Evolutionary conservation across 2,888 invertebrate genomes (phyloP), one percentile per base, ranked within the genome.

Genomic region (Psylliodes chrysocephalus): DNA sequence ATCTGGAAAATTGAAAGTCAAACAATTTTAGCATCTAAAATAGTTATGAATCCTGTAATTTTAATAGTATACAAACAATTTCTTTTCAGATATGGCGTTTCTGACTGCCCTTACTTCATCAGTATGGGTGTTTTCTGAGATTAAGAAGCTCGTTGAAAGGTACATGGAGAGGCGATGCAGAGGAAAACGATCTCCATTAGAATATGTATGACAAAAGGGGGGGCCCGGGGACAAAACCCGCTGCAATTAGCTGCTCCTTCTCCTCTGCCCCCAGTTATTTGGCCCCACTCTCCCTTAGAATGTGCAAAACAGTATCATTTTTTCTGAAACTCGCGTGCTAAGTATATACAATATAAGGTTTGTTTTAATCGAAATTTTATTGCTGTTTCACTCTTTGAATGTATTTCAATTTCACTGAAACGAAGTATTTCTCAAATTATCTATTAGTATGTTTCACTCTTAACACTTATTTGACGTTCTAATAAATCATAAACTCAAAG

Each of bases 81-180:
- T 54, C 59, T 59, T 87, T 88, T 33, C 87, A 95, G 96, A 99
- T 87, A 89, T 98, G 80, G 82, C 94, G 74, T 96, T 98, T 84
- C 87, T 99, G 73, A 87, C 95, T 22, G 88, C 90, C 71, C 86
- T 99, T 63, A 96, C 98, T 17, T 99, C 98, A n/a, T 94, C 95
- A 71, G 98, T 99, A 54, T 96, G 97, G 84, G 85, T 96, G 61
- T 91, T 96, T 62, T 94, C 96, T 66, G 98, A 98, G 84, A 82
- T 94, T 25, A 95, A 96, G 83, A 98, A 98, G 81, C 86, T 92
- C 70, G 83, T 93, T 70, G 95, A 95, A 82, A 87, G 93, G 7
- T 85, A 89, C 6, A 80, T 92, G 77, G 90, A 91, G 80, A 88
- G 88, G 79, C 85, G 85, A 64, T 78, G 80, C 64, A 78, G 75